Conservation (phyloP, 2,797 vertebrate species). For the Melanotaenia nigrans region DNA sequence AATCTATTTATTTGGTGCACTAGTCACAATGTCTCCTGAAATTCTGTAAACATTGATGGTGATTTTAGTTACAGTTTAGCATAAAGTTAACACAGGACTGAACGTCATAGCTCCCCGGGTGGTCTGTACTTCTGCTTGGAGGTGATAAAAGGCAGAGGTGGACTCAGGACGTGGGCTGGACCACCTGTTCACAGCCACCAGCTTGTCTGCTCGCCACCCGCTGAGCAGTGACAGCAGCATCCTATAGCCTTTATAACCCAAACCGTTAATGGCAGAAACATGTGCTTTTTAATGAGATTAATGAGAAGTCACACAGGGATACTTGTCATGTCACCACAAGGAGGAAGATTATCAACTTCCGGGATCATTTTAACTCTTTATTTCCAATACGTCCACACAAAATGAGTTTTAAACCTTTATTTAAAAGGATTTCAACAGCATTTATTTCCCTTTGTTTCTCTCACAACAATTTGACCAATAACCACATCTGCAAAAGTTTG, state of each 20-base stretch:
- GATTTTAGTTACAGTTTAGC: background rate
- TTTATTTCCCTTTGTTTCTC: background rate
- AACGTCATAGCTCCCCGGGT: slow-evolving; percentile 25
- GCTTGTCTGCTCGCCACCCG: slow-evolving; percentile 33
- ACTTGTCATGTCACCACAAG: slow-evolving; percentile 19
- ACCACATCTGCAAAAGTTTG: background rate
- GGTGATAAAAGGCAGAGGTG: slow-evolving; percentile 46
- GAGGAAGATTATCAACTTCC: background rate
- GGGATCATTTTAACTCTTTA: background rate
- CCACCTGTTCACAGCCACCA: slow-evolving; percentile 53
- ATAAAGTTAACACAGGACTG: background rate
- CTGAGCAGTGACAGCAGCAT: slow-evolving; percentile 38
- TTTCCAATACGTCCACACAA: background rate
- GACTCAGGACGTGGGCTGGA: slow-evolving; percentile 51
- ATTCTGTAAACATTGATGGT: background rate
- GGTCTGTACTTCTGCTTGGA: slow-evolving; percentile 40
- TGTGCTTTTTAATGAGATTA: slow-evolving; percentile 33
- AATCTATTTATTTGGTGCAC: background rate
- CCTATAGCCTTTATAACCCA: slow-evolving; percentile 26
- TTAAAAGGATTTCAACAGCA: background rate
- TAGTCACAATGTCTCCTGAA: slow-evolving; percentile 2
- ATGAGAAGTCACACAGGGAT: slow-evolving; percentile 17
- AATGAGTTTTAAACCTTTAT: background rate
- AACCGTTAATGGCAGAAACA: slow-evolving; percentile 17
- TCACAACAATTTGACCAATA: background rate